These are phyloP conservation scores for Scaptomyza reducta DNA, from an alignment of 2,888 invertebrate genomes.

Conservation along the genomic window DNA sequence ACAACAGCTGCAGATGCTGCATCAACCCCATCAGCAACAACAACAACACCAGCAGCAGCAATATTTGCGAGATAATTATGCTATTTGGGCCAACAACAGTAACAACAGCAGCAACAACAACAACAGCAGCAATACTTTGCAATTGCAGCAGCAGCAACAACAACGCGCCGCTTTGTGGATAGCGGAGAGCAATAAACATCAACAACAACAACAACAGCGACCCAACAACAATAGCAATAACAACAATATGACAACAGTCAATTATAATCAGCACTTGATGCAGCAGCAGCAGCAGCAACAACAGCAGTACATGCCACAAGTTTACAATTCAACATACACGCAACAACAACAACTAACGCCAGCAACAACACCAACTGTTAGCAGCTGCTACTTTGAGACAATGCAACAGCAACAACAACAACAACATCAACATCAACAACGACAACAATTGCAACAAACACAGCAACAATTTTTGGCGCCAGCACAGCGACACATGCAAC, in stretches of 20 bases:
- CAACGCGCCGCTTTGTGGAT: slow-evolving; percentile 1
- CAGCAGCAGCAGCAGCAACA: slow-evolving; percentile 57
- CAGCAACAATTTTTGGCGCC: slow-evolving; percentile 48
- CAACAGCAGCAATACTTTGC: slow-evolving; percentile 30
- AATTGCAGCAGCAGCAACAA: slow-evolving; percentile 54
- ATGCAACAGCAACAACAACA: slow-evolving; percentile 38
- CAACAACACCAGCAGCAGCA: slow-evolving; percentile 42
- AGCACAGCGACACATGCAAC: slow-evolving; percentile 45
- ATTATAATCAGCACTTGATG: slow-evolving; percentile 71
- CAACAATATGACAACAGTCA: slow-evolving; percentile 59
- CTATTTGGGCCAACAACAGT: slow-evolving; percentile 55
- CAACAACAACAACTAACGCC: slow-evolving; percentile 50
- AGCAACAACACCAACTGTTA: slow-evolving; percentile 47
- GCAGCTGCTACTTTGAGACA: slow-evolving; percentile 45
- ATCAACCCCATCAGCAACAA: slow-evolving; percentile 40
- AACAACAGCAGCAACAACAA: slow-evolving; percentile 35
- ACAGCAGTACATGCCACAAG: slow-evolving; percentile 45
- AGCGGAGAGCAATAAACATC: slow-evolving; percentile 49
- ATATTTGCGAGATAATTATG: slow-evolving; percentile 49
- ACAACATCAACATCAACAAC: slow-evolving; percentile 45
- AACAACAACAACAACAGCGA: slow-evolving; percentile 38
- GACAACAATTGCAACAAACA: slow-evolving; percentile 42
- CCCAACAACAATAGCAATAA: slow-evolving; percentile 49
- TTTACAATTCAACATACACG: slow-evolving; percentile 29
- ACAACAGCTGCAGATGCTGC: slow-evolving; percentile 41